These are phyloP conservation scores for Sogatella furcifera DNA, from an alignment of 1,140 invertebrate species.

Conservation along the genomic window DNA sequence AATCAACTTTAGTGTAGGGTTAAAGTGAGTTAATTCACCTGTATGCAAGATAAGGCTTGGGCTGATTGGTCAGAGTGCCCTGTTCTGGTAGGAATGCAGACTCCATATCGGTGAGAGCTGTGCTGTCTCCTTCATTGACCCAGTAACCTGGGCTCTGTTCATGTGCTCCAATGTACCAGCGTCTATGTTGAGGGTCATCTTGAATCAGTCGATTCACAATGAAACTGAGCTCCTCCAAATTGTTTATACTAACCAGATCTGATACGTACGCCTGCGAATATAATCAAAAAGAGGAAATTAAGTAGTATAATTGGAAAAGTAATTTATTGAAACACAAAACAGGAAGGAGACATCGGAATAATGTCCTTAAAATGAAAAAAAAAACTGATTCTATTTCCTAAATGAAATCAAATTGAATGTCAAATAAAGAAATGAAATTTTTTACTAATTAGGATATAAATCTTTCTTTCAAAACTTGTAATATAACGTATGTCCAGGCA, in stretches of 20 bases:
- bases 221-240: slow-evolving; percentile 77
- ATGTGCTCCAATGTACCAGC: slow-evolving; percentile 75
- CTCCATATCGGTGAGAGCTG: slow-evolving; percentile 63
- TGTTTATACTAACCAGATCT: slow-evolving; percentile 68
- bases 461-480: too few species aligned
- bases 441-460: too few species aligned
- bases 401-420: too few species aligned
- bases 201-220: slow-evolving; percentile 62
- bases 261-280: slow-evolving; percentile 46
- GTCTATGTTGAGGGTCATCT: slow-evolving; percentile 71
- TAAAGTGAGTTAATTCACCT: slow-evolving; percentile 28
- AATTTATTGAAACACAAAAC: not conserved
- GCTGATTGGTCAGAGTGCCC: slow-evolving; percentile 26
- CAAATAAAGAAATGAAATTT: too few species aligned
- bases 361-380: too few species aligned
- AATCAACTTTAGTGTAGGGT: too few species aligned
- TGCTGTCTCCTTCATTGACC: slow-evolving; percentile 73
- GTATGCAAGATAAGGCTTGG: slow-evolving; percentile 48
- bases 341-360: too few species aligned
- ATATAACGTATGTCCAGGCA: too few species aligned
- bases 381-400: too few species aligned
- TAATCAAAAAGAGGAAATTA: not conserved
- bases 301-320: not conserved
- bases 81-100: slow-evolving; percentile 64
- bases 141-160: slow-evolving; percentile 64